These are phyloP conservation scores for Psittacula derbiana DNA, from an alignment of 2,797 vertebrate species.

Conservation along the genomic window DNA sequence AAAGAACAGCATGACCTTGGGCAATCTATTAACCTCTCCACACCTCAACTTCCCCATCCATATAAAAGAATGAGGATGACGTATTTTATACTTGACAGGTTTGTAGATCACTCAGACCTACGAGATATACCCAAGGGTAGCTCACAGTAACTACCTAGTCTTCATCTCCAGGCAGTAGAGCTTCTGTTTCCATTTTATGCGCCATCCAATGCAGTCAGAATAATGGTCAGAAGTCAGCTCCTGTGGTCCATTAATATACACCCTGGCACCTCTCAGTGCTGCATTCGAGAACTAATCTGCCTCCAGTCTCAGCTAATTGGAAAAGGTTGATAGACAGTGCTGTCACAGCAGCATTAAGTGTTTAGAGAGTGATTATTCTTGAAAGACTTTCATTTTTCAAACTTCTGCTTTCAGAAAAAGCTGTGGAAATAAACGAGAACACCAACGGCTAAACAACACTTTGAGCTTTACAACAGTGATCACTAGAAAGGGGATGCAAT, in stretches of 20 bases:
- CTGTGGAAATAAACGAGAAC: constrained; percentile 66
- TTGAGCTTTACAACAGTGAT: constrained; percentile 32
- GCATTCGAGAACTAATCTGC: constrained; percentile 66
- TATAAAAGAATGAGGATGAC: constrained; percentile 8
- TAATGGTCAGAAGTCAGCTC: constrained; percentile 24
- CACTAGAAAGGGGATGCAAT: constrained; percentile 49
- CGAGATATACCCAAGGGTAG: not conserved
- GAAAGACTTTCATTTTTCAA: constrained; percentile 75
- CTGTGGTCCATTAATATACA: constrained; percentile 46
- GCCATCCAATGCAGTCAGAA: not conserved
- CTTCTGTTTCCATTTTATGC: constrained; percentile 16
- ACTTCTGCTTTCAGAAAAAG: constrained; percentile 59
- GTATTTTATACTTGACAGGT: constrained; percentile 39
- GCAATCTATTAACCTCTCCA: not conserved
- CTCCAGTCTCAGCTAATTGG: constrained; percentile 73
- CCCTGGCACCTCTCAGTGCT: constrained; percentile 5
- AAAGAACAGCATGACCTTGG: constrained; percentile 30
- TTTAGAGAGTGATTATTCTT: constrained; percentile 77
- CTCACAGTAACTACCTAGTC: not conserved
- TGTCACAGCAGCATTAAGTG: constrained; percentile 79
- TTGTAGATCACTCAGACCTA: constrained; percentile 40
- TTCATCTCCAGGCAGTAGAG: not conserved
- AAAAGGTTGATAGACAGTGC: constrained; percentile 77
- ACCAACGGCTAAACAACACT: constrained; percentile 61
- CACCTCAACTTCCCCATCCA: constrained; percentile 8